Evolutionary conservation across 92 coral and sea anemone species (phyloP).

Genomic region (Palythoa caribaeorum): DNA sequence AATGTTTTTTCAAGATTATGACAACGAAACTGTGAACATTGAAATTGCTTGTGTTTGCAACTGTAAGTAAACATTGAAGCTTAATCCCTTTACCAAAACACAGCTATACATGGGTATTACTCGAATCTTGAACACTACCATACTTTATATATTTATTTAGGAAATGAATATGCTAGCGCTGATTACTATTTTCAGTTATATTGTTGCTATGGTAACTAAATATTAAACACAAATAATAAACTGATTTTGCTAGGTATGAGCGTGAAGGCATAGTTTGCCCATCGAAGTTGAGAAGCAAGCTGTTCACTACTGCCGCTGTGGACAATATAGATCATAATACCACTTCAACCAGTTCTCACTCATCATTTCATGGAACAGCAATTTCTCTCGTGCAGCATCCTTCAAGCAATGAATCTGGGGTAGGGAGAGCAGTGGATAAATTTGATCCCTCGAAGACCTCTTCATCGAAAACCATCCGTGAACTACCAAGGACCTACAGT

Average conservation of each 20-base stretch:
- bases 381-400: constrained; percentile 71
- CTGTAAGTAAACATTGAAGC: background rate
- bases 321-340: constrained; percentile 69
- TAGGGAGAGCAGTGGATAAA: constrained; percentile 48
- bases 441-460: constrained; percentile 37
- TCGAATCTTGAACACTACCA: background rate
- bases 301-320: constrained; percentile 70
- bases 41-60: constrained; percentile 7
- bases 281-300: constrained; percentile 45
- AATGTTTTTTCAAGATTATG: constrained; percentile 22
- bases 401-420: constrained; percentile 46
- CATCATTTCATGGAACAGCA: constrained; percentile 58
- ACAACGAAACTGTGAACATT: constrained; percentile 8
- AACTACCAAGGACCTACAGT: constrained; percentile 26
- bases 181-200: constrained; percentile 18
- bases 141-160: background rate
- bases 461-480: constrained; percentile 25
- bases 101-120: background rate
- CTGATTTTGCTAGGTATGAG: constrained; percentile 44
- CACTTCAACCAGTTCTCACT: constrained; percentile 60
- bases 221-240: constrained; percentile 19
- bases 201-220: background rate
- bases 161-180: constrained; percentile 1
- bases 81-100: background rate
- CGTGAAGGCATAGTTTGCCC: constrained; percentile 63